A percentile compares a stretch with the other conserved stretches of the same genome.
Conservation (phyloP, 2,113 vertebrate species). For the Electrona antarctica region DNA sequence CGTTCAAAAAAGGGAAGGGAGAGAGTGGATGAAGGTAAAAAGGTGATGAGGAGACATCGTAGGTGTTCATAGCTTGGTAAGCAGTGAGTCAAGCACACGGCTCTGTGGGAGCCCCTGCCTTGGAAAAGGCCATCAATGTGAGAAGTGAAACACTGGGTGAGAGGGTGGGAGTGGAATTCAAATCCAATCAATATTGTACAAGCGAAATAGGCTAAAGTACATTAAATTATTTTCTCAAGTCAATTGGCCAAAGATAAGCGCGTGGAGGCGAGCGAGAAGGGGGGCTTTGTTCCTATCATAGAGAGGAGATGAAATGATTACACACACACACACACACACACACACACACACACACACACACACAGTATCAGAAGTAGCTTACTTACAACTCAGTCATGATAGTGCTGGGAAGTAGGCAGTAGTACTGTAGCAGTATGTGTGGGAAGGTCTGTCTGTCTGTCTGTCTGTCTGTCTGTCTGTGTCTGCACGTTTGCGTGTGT, state of each 20-base stretch:
- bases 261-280: conserved; percentile 3
- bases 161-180: conserved; percentile 9
- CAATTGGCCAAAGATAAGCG: conserved; percentile 26
- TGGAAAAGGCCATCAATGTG: not conserved
- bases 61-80: not conserved
- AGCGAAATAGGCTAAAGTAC: conserved; percentile 13
- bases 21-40: not conserved
- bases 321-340: not conserved
- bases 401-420: too few species aligned
- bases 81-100: not conserved
- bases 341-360: too few species aligned
- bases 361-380: too few species aligned
- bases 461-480: not conserved
- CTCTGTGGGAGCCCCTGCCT: not conserved
- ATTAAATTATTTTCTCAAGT: conserved; percentile 29
- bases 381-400: too few species aligned
- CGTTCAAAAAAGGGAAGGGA: not conserved
- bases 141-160: not conserved
- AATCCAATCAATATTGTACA: conserved; percentile 30
- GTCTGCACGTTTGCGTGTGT: not conserved
- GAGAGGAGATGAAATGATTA: conserved; percentile 20
- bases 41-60: not conserved
- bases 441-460: not conserved
- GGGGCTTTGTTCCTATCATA: conserved; percentile 7
- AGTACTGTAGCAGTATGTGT: not conserved